Percentiles rank a stretch among this genome's conserved stretches.
These are phyloP conservation scores for Cyphomyrus discorhynchus DNA, from an alignment of 2,113 vertebrate genomes.

Conservation along the genomic window DNA sequence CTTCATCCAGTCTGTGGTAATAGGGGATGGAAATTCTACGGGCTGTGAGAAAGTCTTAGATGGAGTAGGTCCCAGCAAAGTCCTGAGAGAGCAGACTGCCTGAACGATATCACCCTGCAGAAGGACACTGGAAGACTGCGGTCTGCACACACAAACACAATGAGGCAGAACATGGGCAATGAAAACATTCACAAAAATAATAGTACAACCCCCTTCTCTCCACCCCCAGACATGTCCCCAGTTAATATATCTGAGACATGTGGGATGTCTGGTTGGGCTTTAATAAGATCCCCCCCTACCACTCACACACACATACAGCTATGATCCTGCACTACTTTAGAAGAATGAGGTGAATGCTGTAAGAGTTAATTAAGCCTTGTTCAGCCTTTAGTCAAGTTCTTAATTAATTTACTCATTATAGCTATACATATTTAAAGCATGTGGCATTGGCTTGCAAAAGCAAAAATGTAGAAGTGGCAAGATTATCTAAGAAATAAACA, in stretches of 20 bases:
- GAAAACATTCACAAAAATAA: background rate
- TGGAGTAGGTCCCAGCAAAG: background rate
- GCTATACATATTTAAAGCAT: background rate
- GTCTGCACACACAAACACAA: background rate
- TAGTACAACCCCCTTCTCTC: background rate
- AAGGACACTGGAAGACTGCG: background rate
- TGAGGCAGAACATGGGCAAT: background rate
- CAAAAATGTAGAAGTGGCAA: background rate
- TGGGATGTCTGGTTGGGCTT: background rate
- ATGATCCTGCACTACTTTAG: background rate
- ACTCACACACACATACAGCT: background rate
- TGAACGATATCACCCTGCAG: background rate
- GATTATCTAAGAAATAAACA: background rate
- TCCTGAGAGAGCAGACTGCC: background rate
- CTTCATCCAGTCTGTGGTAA: background rate
- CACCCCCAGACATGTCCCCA: background rate
- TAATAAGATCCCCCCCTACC: background rate
- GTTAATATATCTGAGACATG: background rate
- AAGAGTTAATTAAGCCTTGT: background rate
- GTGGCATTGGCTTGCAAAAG: background rate
- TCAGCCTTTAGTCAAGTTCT: background rate
- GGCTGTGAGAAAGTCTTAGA: background rate
- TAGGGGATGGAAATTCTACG: background rate
- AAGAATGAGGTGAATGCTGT: background rate
- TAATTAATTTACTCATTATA: background rate